Evolutionary conservation across 1,140 invertebrate species (phyloP), one percentile per base, ranked within the genome.

Genomic region (Lasioglossum albipes): DNA sequence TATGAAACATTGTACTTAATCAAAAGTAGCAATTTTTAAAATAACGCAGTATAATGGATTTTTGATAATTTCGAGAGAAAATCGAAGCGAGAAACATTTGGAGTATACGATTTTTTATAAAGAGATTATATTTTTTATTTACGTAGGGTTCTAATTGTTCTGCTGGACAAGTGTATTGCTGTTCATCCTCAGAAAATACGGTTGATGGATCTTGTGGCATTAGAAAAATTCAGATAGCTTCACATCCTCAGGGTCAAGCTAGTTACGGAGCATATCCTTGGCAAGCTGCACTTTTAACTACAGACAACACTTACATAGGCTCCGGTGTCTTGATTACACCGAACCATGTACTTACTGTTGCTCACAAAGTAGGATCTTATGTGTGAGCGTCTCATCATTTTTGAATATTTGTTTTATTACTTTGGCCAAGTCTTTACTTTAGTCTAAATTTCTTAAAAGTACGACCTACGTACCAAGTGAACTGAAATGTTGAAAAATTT

Each of bases 321-420:
- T 95, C 95, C 20, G 96, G 95, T 10, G 96, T 95, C 9, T 91
- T 97, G 5, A 94, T 96, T 61, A 94, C 94, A 81, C 84, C 93
- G 18, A 92, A 94, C 31, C 94, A 96, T 88, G 94, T 97, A 9
- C 86, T 96, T 2, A 96, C 96, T 4, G 96, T 94, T 2, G 96
- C 95, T 36, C 96, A 96, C 87, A 95, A 96, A 89, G 92, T 96
- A 52, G 87, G 93, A 42, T 84, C 93, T 69, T 94, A 95, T 75
- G 84, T 93, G 95, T 96, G 92, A 95, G 94, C 94, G 49, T 59
- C 31, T 73, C 16, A 20, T 3, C 7, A 20, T 7, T 64, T n/a
- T 62, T 74, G 27, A 61, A 22, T 74, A 45, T 13, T 36, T 3
- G 22, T 45, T 22, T 31, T 2, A 54, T 49, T 10, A 16, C 18